Base-by-base conservation (phyloP, 2,888 invertebrate genomes). In the Gymnosoma rotundatum region DNA sequence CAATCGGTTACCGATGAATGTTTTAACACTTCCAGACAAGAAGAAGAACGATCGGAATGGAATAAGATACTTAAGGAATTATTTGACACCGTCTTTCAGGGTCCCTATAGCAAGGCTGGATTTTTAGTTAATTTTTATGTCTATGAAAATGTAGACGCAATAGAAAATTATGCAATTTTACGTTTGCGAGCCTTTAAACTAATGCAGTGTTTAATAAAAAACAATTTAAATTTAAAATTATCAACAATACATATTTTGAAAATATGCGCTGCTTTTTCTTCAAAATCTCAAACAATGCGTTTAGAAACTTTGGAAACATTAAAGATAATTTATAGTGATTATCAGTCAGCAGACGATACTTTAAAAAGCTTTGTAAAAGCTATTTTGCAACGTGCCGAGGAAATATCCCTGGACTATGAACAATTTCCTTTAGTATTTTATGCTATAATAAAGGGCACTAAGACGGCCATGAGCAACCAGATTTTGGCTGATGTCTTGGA, bases 381-480 rank as follows among this genome's bases (percentile, higher is more conserved):
- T 9, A 76, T 92, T 16, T 60, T 91, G 16, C 87, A 86, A 45
- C 93, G 94, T 58, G 92, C 92, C 82, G 92, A 94, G 74, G 96
- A 96, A 89, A 92, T 96, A 54, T 86, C 93, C 38, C 90, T 95
- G 83, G 96, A 96, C 88, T 91, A 93, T 50, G 94, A 95, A 84
- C 96, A 96, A 89, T 91, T 95, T 20, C 93, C 94, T 0, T 91
- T 95, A 52, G 92, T 95, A 21, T 89, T 96, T 1, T 95, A 94
- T 86, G 94, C 94, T 14, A 91, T 95, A 74, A 87, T 96, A 12
- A 86, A 87, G n/a, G 67, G 80, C 38, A 36, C 36, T 25, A 83
- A 85, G 20, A 32, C 58, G 1, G 38, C 93, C 91, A 87, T 86
- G 63, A 64, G 80, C 20, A 54, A 72, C 0, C 88, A 89, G 52